Percentiles rank a stretch among this genome's conserved stretches.
Conservation (phyloP, 2,113 vertebrate species). For the Psilopogon haemacephalus region DNA sequence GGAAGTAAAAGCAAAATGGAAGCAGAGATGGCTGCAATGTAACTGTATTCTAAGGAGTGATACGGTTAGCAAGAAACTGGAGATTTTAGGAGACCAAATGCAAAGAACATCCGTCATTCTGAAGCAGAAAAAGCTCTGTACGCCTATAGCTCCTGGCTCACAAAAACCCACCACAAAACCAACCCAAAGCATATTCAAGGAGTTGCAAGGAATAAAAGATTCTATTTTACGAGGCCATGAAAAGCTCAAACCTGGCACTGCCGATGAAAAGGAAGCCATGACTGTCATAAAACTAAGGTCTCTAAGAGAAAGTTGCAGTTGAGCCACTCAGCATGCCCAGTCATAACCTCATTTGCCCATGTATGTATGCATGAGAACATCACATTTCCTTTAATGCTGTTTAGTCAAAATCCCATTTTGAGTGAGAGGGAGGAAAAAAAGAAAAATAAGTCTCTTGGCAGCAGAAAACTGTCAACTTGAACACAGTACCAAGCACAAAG, state of each 20-base stretch:
- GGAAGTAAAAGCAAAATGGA: background rate
- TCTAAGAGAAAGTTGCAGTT: background rate
- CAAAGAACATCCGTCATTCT: background rate
- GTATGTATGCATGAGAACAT: background rate
- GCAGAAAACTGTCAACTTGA: background rate
- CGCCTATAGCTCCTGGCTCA: background rate
- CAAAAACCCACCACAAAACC: no score
- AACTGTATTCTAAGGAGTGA: background rate
- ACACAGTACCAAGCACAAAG: background rate
- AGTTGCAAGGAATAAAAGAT: background rate
- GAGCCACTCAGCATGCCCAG: background rate
- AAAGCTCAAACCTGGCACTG: background rate
- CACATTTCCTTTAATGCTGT: background rate
- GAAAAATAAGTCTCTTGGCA: background rate
- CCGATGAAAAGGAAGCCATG: background rate
- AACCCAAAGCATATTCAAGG: background rate
- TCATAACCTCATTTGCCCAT: background rate
- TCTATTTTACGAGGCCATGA: background rate
- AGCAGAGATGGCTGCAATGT: background rate
- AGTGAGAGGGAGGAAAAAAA: rapidly evolving
- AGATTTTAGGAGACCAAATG: conserved; percentile 15
- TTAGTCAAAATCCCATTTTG: background rate
- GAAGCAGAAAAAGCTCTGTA: background rate
- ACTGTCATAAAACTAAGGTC: background rate
- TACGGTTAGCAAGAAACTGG: background rate